Evolutionary conservation across 2,888 invertebrate genomes (phyloP).

Genomic region (Xylophagus ater): DNA sequence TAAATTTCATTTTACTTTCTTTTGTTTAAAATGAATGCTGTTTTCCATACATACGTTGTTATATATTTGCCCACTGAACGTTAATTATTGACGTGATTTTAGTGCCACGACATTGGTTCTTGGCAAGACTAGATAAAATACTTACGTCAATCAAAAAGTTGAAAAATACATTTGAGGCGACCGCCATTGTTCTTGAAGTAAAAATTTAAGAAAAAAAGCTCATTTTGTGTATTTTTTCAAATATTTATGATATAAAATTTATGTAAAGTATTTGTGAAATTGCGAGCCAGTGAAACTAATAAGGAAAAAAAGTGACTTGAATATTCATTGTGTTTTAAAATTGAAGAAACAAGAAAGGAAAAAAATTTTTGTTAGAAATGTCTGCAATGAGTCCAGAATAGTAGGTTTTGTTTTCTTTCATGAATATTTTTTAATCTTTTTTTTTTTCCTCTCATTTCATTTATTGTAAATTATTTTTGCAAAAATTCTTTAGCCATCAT

Average conservation of each 20-base stretch:
- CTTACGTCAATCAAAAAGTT: conserved; percentile 18
- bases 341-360: conserved; percentile 6
- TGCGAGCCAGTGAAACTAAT: no score
- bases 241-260: no score
- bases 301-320: conserved; percentile 1
- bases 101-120: conserved; percentile 13
- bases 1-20: no score
- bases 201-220: conserved; percentile 10
- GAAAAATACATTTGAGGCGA: conserved; percentile 14
- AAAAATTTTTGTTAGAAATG: conserved; percentile 26
- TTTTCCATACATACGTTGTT: no score
- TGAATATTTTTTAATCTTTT: no score
- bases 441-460: no score
- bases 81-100: no score
- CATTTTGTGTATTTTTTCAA: conserved; percentile 1
- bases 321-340: conserved; percentile 7
- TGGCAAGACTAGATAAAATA: conserved; percentile 5
- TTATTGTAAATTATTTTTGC: no score
- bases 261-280: no score
- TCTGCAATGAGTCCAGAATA: conserved; percentile 69
- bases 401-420: conserved; percentile 49
- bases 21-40: no score
- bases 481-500: no score
- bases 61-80: no score
- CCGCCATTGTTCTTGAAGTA: conserved; percentile 18